Percentiles rank a stretch among this genome's conserved stretches.
phyloP scores from a whole-genome alignment of 2,797 vertebrate species.

The Darevskia nairensis region DNA sequence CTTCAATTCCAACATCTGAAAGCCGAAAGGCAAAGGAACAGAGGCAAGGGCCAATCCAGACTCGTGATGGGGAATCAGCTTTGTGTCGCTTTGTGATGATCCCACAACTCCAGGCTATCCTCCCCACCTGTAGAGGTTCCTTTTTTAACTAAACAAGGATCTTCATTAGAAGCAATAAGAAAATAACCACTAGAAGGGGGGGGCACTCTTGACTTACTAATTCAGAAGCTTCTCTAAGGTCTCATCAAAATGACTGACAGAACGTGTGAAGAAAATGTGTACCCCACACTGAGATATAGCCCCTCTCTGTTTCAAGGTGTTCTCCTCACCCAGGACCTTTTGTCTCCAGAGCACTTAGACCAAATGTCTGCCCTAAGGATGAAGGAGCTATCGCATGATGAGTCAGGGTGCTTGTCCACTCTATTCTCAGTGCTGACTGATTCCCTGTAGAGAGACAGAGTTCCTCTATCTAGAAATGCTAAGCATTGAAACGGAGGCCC shows the following conservation, averaged over 20 bases:
- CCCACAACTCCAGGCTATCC: not conserved
- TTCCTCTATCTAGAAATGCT: too few species aligned
- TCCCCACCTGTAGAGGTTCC: not conserved
- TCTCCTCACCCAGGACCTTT: not conserved
- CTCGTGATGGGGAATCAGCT: slow-evolving; percentile 1
- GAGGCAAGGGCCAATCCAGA: slow-evolving; percentile 45
- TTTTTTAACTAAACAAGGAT: not conserved
- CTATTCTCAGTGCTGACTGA: not conserved
- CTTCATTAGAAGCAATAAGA: not conserved
- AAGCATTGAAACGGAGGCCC: too few species aligned
- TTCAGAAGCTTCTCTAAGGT: not conserved
- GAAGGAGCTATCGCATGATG: not conserved
- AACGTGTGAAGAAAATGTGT: not conserved
- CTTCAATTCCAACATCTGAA: slow-evolving; percentile 59
- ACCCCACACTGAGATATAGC: too few species aligned
- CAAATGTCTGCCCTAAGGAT: too few species aligned
- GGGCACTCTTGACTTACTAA: not conserved
- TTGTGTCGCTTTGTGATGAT: not conserved
- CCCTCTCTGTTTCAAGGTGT: not conserved
- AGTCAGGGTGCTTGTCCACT: not conserved
- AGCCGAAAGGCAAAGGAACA: slow-evolving; percentile 51
- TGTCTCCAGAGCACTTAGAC: not conserved
- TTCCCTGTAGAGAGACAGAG: not conserved
- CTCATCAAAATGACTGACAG: too few species aligned
- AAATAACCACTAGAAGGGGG: not conserved